A percentile compares a stretch with the other conserved stretches of the same genome.
Evolutionary conservation across 2,888 invertebrate species (phyloP).

Genomic region (Erannis defoliaria): DNA sequence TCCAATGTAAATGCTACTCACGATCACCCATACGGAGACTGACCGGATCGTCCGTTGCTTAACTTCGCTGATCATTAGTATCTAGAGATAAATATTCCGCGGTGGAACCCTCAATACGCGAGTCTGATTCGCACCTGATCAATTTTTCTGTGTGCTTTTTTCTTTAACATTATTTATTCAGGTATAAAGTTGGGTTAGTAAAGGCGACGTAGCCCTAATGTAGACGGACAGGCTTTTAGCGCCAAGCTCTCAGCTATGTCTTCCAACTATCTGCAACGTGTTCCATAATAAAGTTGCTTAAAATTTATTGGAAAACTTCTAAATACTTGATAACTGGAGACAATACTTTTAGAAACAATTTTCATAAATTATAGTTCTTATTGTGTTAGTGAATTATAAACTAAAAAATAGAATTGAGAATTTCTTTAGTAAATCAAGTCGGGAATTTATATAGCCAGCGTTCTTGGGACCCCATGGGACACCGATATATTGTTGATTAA

Average conservation of each 20-base stretch:
- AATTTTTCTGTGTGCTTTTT: not conserved
- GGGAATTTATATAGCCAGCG: too few species aligned
- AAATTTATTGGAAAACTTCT: conserved; percentile 13
- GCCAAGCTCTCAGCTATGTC: conserved; percentile 26
- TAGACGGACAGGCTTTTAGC: conserved; percentile 61
- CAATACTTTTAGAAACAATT: not conserved
- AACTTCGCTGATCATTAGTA: too few species aligned
- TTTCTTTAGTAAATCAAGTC: too few species aligned
- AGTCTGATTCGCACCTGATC: not conserved
- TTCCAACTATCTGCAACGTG: conserved; percentile 33
- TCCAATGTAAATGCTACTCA: too few species aligned
- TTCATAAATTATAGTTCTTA: too few species aligned
- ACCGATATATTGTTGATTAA: too few species aligned
- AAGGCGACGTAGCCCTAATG: conserved; percentile 44
- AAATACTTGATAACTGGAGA: not conserved
- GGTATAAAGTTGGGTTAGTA: conserved; percentile 19
- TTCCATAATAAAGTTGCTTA: conserved; percentile 25
- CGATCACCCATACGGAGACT: too few species aligned
- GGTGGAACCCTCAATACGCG: not conserved
- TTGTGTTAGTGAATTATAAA: too few species aligned
- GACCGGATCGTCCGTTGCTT: too few species aligned
- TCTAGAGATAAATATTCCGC: not conserved
- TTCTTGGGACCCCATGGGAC: too few species aligned
- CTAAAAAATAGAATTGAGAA: too few species aligned
- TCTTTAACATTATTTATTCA: conserved; percentile 7